Evolutionary conservation across 2,888 invertebrate species (phyloP), one percentile per base, ranked within the genome.

Genomic region (Dicycla oo): DNA sequence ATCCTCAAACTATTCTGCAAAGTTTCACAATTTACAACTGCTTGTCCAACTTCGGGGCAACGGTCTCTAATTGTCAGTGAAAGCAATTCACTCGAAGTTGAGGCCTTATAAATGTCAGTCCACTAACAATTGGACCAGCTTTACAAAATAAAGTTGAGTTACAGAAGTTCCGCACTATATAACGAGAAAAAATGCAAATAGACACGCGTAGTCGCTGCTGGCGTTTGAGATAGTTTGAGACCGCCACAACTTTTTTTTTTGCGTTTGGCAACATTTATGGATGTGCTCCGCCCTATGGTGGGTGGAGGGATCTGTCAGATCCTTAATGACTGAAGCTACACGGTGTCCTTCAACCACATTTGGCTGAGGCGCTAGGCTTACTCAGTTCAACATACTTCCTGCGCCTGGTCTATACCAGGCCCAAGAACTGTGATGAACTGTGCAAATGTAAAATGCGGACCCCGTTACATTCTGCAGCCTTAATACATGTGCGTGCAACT

Each of bases 1-100:
- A 78, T 78, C 58, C 56, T 43, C 60, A 61, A 81, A 77, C 78
- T 80, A 82, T 73, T 77, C 73, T 54, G 43, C 56, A 64, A 84
- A 82, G 71, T 77, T 73, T 57, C 54, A 80, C 67, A 76, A 81
- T 76, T 75, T 70, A 61, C 69, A 69, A 74, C 64, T 61, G 66
- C 63, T 78, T 67, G 40, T 13, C 20, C 18, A 71, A 83, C 63
- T 74, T 56, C 11, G 49, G 34, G 57, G 62, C 23, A 77, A 53
- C 47, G 53, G 71, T 61, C 68, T 69, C 62, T 63, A 80, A 82
- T 80, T 77, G 40, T 75, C 51, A 65, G 58, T 45, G 56, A 57
- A 56, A 57, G 47, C 57, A 65, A 69, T 73, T 81, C 53, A 58
- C 54, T 34, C n/a, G 51, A 60, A 69, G 53, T 67, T 69, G 47